Evolutionary conservation across 2,888 invertebrate genomes (phyloP).

Genomic region (Cremastinae sp.): DNA sequence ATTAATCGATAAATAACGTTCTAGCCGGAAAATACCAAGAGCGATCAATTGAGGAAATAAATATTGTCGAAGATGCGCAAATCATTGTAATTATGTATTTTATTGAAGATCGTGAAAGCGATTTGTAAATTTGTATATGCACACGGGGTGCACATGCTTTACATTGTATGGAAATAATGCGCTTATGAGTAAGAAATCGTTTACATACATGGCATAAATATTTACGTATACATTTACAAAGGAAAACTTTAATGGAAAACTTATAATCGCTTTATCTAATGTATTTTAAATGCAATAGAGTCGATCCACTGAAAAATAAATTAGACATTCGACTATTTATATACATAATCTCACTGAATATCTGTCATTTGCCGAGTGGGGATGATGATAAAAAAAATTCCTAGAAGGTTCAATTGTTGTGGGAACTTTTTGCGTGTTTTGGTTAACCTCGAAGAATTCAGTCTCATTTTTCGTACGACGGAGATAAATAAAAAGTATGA

Average conservation of each 20-base stretch:
- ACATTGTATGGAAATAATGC: slow-evolving; percentile 21
- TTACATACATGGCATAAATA: neutral
- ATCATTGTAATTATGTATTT: neutral
- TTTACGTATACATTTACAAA: neutral
- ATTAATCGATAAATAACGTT: no score
- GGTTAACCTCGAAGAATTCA: slow-evolving; percentile 5
- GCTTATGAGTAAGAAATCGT: neutral
- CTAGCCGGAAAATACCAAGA: no score
- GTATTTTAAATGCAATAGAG: slow-evolving; percentile 18
- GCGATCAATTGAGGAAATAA: neutral
- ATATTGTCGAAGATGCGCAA: no score
- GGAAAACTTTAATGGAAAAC: neutral
- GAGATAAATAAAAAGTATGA: slow-evolving; percentile 10
- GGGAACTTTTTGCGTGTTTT: slow-evolving; percentile 41
- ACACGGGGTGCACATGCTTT: neutral
- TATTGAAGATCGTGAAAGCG: neutral
- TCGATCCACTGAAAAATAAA: slow-evolving; percentile 21
- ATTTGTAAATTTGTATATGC: neutral
- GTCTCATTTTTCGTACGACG: neutral
- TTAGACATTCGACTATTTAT: slow-evolving; percentile 34
- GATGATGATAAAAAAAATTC: slow-evolving; percentile 16
- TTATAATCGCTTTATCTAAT: neutral
- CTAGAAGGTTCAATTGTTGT: slow-evolving; percentile 5
- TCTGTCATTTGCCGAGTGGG: neutral
- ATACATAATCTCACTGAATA: slow-evolving; percentile 21